Evolutionary conservation across 2,888 invertebrate species (phyloP).

Genomic region (Sesia apiformis): DNA sequence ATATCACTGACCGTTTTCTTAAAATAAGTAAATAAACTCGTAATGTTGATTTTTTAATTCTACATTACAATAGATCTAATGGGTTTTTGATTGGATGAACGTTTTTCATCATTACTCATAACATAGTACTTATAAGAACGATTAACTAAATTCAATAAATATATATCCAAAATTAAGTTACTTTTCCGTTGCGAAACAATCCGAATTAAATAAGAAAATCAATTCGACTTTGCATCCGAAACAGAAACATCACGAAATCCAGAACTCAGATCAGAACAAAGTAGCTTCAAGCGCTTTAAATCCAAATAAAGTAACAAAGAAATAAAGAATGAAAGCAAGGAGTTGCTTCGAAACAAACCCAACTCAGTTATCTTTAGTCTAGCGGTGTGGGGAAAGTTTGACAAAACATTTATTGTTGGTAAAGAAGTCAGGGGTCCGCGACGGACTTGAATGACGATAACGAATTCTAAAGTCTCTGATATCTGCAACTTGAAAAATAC

Average conservation of each 20-base stretch:
- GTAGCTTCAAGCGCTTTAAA: conserved; percentile 6
- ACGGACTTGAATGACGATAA: conserved; percentile 42
- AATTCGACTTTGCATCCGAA: background rate
- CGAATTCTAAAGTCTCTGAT: conserved; percentile 46
- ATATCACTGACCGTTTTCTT: too few relatives aligned
- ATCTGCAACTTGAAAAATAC: conserved; percentile 16
- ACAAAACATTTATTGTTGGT: conserved; percentile 63
- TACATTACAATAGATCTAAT: too few relatives aligned
- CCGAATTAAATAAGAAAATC: background rate
- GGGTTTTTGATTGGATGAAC: too few relatives aligned
- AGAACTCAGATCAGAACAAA: conserved; percentile 7
- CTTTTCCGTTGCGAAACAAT: background rate
- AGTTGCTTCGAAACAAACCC: conserved; percentile 43
- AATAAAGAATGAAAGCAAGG: conserved; percentile 14
- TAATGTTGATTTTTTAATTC: too few relatives aligned
- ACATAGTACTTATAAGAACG: too few relatives aligned
- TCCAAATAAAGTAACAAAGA: background rate
- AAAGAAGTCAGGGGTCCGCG: conserved; percentile 33
- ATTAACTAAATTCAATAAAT: too few relatives aligned
- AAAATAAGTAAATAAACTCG: too few relatives aligned
- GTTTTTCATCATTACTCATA: too few relatives aligned
- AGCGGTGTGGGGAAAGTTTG: conserved; percentile 37
- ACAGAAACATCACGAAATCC: background rate
- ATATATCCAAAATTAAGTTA: too few relatives aligned
- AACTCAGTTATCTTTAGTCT: conserved; percentile 47